Percentiles rank a stretch among this genome's conserved stretches.
Evolutionary conservation across 2,113 vertebrate species (phyloP).

Genomic region (Indri indri): DNA sequence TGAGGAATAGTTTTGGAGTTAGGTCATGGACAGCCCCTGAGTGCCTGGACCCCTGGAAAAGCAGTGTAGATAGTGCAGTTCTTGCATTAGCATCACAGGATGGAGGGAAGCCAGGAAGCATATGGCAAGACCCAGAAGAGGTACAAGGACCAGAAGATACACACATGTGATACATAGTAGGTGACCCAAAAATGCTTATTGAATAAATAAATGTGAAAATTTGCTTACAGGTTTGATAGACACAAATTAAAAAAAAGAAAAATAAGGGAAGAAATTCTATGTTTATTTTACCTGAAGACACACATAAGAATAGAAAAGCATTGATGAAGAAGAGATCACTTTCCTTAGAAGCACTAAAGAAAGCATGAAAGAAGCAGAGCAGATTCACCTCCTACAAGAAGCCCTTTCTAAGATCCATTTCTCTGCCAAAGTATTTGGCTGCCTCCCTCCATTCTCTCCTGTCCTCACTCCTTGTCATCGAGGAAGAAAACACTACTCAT

Average conservation of each 20-base stretch:
- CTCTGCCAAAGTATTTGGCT: neutral
- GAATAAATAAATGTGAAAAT: neutral
- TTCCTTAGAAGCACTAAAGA: neutral
- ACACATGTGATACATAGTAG: neutral
- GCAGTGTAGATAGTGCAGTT: neutral
- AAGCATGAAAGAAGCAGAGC: neutral
- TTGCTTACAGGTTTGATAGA: neutral
- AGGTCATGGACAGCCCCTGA: fast-evolving
- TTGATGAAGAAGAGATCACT: neutral
- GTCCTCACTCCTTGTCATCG: neutral
- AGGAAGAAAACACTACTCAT: neutral
- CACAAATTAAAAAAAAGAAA: neutral
- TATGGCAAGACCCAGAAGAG: neutral
- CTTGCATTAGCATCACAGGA: neutral
- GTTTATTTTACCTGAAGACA: neutral
- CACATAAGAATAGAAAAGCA: no score
- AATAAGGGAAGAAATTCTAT: neutral
- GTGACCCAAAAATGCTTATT: neutral
- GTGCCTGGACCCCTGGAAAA: neutral
- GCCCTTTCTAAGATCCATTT: neutral
- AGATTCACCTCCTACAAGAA: neutral
- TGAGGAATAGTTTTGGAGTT: neutral
- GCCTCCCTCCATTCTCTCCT: neutral
- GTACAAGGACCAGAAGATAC: neutral
- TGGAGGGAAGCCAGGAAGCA: neutral